phyloP scores from a whole-genome alignment of 2,888 invertebrate species.

The Acanthopleura granulata region DNA sequence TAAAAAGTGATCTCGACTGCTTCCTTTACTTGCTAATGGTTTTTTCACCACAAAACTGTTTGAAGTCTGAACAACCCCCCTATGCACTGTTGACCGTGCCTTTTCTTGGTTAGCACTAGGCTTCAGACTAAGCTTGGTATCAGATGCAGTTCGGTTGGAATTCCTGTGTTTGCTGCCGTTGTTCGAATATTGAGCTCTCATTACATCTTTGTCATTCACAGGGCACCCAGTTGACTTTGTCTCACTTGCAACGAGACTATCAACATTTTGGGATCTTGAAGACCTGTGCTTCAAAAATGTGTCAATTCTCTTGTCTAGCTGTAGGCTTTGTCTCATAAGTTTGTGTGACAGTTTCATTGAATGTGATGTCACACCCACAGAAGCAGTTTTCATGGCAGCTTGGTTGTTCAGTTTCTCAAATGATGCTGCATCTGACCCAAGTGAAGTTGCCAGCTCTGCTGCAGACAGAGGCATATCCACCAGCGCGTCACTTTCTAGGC shows the following conservation, averaged over 20 bases:
- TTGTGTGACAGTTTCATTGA: constrained; percentile 42
- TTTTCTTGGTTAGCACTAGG: neutral
- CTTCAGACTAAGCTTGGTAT: neutral
- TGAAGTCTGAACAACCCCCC: constrained; percentile 8
- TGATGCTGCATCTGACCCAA: neutral
- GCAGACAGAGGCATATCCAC: constrained; percentile 43
- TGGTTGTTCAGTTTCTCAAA: neutral
- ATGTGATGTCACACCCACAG: constrained; percentile 44
- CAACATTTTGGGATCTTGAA: neutral
- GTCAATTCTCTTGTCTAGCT: constrained; percentile 45
- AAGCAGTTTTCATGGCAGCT: constrained; percentile 35
- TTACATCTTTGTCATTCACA: neutral
- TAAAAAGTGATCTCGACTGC: neutral
- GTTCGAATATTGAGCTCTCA: neutral
- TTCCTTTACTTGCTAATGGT: neutral
- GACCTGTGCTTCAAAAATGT: constrained; percentile 34
- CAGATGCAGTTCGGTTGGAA: constrained; percentile 14
- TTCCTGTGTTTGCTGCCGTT: constrained; percentile 6
- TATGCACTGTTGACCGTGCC: neutral
- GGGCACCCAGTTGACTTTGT: neutral
- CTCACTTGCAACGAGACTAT: neutral
- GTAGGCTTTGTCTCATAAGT: constrained; percentile 41
- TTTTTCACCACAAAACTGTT: constrained; percentile 19
- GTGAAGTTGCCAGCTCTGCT: constrained; percentile 29
- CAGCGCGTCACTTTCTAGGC: constrained; percentile 56